A percentile compares a stretch with the other conserved stretches of the same genome.
These are phyloP conservation scores for Anguilla anguilla DNA, from an alignment of 2,797 vertebrate genomes.

Conservation along the genomic window DNA sequence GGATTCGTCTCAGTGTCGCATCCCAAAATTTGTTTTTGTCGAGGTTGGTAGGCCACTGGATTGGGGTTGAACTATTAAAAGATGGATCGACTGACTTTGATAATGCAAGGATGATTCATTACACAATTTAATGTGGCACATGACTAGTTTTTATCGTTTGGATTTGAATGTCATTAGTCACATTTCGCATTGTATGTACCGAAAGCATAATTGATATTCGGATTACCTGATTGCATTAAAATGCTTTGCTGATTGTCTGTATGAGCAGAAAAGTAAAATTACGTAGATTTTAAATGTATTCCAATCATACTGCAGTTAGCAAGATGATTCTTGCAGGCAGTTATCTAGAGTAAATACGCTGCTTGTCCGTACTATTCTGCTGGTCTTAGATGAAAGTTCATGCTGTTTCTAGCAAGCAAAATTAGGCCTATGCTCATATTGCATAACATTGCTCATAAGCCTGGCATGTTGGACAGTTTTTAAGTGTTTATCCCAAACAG, in stretches of 20 bases:
- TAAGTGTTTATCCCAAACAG: slow-evolving; percentile 15
- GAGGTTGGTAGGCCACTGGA: background rate
- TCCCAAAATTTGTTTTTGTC: background rate
- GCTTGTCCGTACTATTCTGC: background rate
- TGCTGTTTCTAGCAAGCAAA: background rate
- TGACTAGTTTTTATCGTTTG: background rate
- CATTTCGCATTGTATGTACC: background rate
- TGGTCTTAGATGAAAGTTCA: background rate
- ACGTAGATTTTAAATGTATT: background rate
- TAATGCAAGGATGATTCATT: background rate
- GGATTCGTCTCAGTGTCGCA: background rate
- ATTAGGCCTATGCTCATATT: background rate
- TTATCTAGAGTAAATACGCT: background rate
- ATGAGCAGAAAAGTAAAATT: background rate
- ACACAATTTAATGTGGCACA: background rate
- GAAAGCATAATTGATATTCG: background rate
- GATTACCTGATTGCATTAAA: background rate
- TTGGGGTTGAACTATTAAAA: background rate
- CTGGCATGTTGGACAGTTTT: background rate
- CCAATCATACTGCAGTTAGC: background rate
- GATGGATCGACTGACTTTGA: background rate
- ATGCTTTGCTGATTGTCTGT: background rate
- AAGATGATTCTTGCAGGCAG: background rate
- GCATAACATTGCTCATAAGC: background rate
- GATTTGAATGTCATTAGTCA: background rate